Base-by-base conservation (phyloP, 2,888 invertebrate genomes). In the Limnephilus rhombicus region DNA sequence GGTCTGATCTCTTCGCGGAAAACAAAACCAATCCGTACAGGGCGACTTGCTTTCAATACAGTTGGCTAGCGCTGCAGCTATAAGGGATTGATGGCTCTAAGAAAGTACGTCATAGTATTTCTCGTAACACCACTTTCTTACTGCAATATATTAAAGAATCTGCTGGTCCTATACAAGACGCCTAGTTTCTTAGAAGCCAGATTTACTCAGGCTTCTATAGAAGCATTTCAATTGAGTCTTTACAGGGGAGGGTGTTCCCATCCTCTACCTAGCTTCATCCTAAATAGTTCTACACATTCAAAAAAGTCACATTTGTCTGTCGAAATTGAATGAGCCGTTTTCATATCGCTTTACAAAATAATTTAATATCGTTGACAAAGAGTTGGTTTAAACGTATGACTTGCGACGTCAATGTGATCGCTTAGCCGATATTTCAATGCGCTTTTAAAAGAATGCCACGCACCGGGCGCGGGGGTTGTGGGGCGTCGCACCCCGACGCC, bases 391-490 rank as follows among this genome's bases (percentile, higher is more conserved):
- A 68, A 18, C 7, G 1, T 24, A 18, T 18, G 18, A 24, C 18
- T 87, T 12, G 12, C 31, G 7, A 88, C 68, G 88, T 68, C 88
- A 31, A 31, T 88, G 88, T 68, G 29, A 34, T 68, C 53, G 37
- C 88, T 80, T 88, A 41, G 37, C 85, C 85, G 85, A 85, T n/a
- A 41, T 41, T 68, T 68, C 68, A 88, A 68, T 68, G 68, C 86
- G 53, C 53, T 88, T 88, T 88, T 89, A 24, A 37, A 89, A 81
- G 89, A 89, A 89, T 81, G 81, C 81, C 41, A n/a, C n/a, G 89
- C 89, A 81, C 45, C 45, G 45, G 34, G 81, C 12, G 45, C 15
- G 24, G 18, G 24, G 53, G 68, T 9, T 24, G 68, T 68, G 24
- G 88, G 68, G 34, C 34, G 31, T 29, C 31, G 15, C 31, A 13